phyloP scores from a whole-genome alignment of 2,888 invertebrate species.

The Muschampia plurimacula region DNA sequence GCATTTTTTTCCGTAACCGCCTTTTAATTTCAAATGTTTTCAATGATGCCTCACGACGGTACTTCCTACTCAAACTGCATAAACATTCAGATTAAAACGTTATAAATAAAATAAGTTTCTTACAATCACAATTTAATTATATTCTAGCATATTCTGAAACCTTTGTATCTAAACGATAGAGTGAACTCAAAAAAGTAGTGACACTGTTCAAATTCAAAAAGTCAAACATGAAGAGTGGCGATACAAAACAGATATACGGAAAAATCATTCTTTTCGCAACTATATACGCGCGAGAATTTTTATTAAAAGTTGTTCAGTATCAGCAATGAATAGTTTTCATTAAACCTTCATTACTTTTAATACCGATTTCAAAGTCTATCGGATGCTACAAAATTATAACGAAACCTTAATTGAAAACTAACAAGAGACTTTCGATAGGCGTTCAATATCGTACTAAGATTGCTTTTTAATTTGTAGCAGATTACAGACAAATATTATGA shows the following conservation, averaged over 20 bases:
- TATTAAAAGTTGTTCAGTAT: constrained; percentile 11
- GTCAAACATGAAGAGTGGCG: background rate
- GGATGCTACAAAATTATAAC: constrained; percentile 32
- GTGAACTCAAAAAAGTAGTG: background rate
- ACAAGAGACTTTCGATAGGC: constrained; percentile 38
- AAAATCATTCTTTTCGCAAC: constrained; percentile 14
- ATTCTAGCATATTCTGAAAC: too few species aligned
- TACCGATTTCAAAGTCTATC: constrained; percentile 22
- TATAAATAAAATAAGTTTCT: too few species aligned
- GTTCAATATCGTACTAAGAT: constrained; percentile 48
- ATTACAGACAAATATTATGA: constrained; percentile 29
- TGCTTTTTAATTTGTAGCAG: constrained; percentile 54
- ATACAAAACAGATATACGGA: constrained; percentile 4
- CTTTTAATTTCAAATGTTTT: too few species aligned
- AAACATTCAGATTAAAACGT: too few species aligned
- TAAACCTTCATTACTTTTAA: constrained; percentile 19
- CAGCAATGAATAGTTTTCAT: constrained; percentile 21
- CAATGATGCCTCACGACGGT: too few species aligned
- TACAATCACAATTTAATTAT: too few species aligned
- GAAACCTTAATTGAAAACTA: constrained; percentile 49
- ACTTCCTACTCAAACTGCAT: too few species aligned
- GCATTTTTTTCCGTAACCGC: too few species aligned
- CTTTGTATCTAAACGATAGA: background rate
- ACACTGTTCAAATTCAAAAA: background rate
- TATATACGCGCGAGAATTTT: constrained; percentile 12